phyloP scores from a whole-genome alignment of 2,797 vertebrate species.

The Allobates femoralis region DNA sequence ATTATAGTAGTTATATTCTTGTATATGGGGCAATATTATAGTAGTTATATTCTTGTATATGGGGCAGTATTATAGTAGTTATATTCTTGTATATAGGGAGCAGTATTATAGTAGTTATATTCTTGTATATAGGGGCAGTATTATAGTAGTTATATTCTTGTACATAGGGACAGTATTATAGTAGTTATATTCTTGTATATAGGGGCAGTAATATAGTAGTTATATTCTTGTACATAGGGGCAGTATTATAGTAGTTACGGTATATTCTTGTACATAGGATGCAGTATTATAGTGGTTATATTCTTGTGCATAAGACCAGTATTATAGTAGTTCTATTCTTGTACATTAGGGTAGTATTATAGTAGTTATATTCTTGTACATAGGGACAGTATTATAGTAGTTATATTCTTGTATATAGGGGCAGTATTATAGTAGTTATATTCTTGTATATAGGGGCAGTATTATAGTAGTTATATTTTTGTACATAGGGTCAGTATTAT shows the following conservation, averaged over 20 bases:
- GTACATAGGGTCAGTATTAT: background rate
- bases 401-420: too few species aligned
- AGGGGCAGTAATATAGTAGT: background rate
- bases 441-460: conserved; percentile 2
- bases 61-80: background rate
- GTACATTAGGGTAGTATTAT: too few species aligned
- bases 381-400: too few species aligned
- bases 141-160: conserved; percentile 15
- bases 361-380: too few species aligned
- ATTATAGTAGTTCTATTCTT: too few species aligned
- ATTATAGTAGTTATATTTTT: background rate
- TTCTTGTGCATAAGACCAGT: too few species aligned
- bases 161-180: conserved; percentile 9
- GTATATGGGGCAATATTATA: background rate
- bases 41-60: conserved; percentile 11
- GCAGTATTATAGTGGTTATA: too few species aligned
- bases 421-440: background rate
- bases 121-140: conserved; percentile 9
- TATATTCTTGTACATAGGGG: background rate
- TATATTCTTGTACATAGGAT: background rate
- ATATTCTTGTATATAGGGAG: background rate
- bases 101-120: conserved; percentile 13
- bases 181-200: conserved; percentile 2
- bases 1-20: conserved; percentile 5
- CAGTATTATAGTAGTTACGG: background rate